These are phyloP conservation scores for Rhogogaster chlorosoma DNA, from an alignment of 2,888 invertebrate species.

Conservation along the genomic window DNA sequence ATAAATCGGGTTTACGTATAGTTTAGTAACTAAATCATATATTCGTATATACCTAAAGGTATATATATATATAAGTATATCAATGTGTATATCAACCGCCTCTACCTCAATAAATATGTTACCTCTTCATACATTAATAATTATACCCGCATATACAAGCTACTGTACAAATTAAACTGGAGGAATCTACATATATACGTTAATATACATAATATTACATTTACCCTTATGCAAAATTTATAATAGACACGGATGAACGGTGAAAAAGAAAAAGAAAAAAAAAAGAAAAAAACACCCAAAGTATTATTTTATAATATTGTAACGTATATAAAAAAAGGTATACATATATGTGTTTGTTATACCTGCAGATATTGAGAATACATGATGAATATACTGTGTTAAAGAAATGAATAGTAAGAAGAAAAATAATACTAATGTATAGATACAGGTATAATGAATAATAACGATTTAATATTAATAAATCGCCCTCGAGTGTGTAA, in stretches of 20 bases:
- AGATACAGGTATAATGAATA: conserved; percentile 1
- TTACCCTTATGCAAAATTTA: too few relatives aligned
- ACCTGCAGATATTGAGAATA: neutral
- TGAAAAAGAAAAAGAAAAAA: neutral
- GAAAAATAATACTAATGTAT: neutral
- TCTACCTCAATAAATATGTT: conserved; percentile 69
- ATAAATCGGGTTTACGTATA: neutral
- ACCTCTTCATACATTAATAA: conserved; percentile 16
- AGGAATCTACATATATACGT: neutral
- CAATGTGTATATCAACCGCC: conserved; percentile 60
- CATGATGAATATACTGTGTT: neutral
- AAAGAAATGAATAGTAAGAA: neutral
- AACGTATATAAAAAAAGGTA: neutral
- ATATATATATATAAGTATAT: conserved; percentile 20
- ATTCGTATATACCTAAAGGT: neutral
- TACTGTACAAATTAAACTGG: neutral
- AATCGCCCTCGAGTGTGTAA: neutral
- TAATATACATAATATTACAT: neutral
- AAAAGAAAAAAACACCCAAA: neutral
- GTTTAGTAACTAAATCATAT: conserved; percentile 10
- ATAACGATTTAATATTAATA: neutral
- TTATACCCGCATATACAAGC: neutral
- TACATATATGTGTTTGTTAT: neutral
- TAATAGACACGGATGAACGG: neutral
- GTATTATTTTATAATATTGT: conserved; percentile 41